Evolutionary conservation across 2,888 invertebrate species (phyloP).

Genomic region (Chrysotoxum bicinctum): DNA sequence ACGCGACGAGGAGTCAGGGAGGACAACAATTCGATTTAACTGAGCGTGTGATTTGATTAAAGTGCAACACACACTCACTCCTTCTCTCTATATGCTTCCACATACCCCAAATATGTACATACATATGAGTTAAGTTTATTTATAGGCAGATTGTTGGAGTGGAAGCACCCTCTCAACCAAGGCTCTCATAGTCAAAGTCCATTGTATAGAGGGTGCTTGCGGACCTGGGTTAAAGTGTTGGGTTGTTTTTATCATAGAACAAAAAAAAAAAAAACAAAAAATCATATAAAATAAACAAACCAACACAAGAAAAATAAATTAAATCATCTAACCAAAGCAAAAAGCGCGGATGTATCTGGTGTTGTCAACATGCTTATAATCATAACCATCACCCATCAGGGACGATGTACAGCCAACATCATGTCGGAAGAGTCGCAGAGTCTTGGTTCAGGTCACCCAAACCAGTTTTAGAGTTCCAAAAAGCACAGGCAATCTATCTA

Average conservation of each 20-base stretch:
- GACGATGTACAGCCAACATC: slow-evolving; percentile 1
- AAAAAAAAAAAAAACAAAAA: slow-evolving; percentile 15
- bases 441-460: neutral
- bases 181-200: neutral
- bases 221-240: neutral
- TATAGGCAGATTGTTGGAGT: slow-evolving; percentile 48
- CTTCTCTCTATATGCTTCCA: neutral
- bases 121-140: slow-evolving; percentile 63
- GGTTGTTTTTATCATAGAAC: neutral
- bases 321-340: slow-evolving; percentile 48
- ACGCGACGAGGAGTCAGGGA: slow-evolving; percentile 3
- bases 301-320: slow-evolving; percentile 58
- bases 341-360: slow-evolving; percentile 37
- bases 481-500: neutral
- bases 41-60: slow-evolving; percentile 72
- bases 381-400: slow-evolving; percentile 42
- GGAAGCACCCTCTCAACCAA: neutral
- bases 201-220: neutral
- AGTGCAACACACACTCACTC: slow-evolving; percentile 63
- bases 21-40: slow-evolving; percentile 71
- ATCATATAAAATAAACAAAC: slow-evolving; percentile 1
- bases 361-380: slow-evolving; percentile 51
- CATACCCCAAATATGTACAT: neutral
- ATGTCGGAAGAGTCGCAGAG: neutral
- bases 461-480: slow-evolving; percentile 11